These are phyloP conservation scores for Rhegmatorhina hoffmannsi DNA, from an alignment of 2,113 vertebrate genomes.

Conservation along the genomic window DNA sequence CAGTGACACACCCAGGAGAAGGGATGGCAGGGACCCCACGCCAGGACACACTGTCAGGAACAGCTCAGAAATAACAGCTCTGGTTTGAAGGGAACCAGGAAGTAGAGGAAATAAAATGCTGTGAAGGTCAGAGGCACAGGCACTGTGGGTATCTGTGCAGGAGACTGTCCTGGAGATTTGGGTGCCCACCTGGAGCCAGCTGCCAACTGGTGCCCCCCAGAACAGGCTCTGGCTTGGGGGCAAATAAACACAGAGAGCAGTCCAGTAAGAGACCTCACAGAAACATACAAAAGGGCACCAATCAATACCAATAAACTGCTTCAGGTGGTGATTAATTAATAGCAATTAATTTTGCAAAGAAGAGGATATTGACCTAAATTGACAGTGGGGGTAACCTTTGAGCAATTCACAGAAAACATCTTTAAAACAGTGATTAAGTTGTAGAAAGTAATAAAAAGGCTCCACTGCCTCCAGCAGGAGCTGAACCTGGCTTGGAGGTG, in stretches of 20 bases:
- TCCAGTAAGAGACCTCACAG: neutral
- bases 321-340: conserved; percentile 71
- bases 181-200: neutral
- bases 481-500: neutral
- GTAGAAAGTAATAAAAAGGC: conserved; percentile 59
- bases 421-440: conserved; percentile 69
- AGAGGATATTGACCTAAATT: conserved; percentile 67
- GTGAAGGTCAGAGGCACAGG: neutral
- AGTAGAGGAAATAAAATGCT: neutral
- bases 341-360: conserved; percentile 73
- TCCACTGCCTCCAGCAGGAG: neutral
- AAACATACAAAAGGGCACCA: conserved; percentile 53
- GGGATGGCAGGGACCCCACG: neutral
- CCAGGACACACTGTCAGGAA: fast-evolving
- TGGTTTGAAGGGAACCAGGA: neutral
- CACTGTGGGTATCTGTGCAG: neutral
- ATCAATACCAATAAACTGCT: conserved; percentile 73
- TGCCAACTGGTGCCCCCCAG: fast-evolving
- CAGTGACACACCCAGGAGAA: neutral
- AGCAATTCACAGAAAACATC: conserved; percentile 55
- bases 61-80: neutral
- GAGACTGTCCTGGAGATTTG: neutral
- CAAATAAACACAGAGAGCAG: neutral
- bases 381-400: conserved; percentile 66
- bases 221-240: neutral